These are phyloP conservation scores for Bujurquina vittata DNA, from an alignment of 2,113 vertebrate species.

Conservation along the genomic window DNA sequence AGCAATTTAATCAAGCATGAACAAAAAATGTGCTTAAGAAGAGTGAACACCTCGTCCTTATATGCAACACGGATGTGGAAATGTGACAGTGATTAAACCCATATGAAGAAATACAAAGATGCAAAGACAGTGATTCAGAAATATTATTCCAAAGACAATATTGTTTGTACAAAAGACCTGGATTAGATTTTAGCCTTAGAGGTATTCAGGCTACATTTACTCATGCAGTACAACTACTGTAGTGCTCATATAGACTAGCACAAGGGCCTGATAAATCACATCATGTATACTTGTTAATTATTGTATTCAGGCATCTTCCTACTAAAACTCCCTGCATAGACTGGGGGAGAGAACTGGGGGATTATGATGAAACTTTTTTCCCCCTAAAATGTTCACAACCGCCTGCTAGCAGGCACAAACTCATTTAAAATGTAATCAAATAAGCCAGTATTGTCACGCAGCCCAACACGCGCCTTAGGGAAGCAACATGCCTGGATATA, in stretches of 20 bases:
- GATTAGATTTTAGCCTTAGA: not conserved
- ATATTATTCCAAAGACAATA: not conserved
- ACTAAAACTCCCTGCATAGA: not conserved
- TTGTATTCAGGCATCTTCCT: not conserved
- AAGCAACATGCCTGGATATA: not conserved
- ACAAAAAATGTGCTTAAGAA: conserved; percentile 6
- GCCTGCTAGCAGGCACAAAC: not conserved
- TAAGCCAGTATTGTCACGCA: conserved; percentile 12
- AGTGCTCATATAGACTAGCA: not conserved
- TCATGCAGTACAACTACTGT: not conserved
- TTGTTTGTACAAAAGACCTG: not conserved
- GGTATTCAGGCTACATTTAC: not conserved
- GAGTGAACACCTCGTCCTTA: not conserved
- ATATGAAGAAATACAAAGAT: not conserved
- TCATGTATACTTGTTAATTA: not conserved
- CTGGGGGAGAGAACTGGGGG: not conserved
- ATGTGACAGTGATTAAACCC: not conserved
- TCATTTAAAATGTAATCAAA: conserved; percentile 5
- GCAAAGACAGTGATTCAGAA: not conserved
- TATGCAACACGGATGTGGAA: not conserved
- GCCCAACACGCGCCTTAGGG: not conserved
- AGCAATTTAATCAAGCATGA: conserved; percentile 3
- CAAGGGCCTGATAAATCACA: not conserved
- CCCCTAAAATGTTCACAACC: not conserved
- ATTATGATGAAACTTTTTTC: not conserved